Base-by-base conservation (phyloP, 2,888 invertebrate species). In the Sthenelais limicola region DNA sequence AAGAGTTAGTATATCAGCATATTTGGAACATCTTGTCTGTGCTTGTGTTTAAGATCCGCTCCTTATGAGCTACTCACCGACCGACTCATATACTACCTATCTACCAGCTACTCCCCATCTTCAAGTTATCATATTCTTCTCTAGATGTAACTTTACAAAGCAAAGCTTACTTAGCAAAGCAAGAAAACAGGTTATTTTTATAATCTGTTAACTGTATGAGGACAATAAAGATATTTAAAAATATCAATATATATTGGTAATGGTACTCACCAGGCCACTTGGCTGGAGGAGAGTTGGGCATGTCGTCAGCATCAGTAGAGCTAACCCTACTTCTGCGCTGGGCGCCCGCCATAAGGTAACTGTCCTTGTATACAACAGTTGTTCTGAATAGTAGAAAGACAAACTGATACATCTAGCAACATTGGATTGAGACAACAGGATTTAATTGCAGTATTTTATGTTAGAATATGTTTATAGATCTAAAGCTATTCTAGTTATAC, bases 311-410 rank as follows among this genome's bases (percentile, higher is more conserved):
- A 18, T 82, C 79, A 26, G 78, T 81, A 73, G 82, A 82, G 91
- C 15, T 92, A 90, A 93, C 92, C 33, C 92, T 90, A 71, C 92
- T 90, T 47, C 92, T 90, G 73, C 92, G 90, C 49, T 92, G 88
- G 18, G 87, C 85, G 5, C 88, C 90, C 5, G 91, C 92, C 74
- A 94, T 91, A 77, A 94, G 89, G 87, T 94, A 93, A 78, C 92
- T 90, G 85, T 92, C 88, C 85, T 89, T 85, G 82, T 88, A 84
- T 26, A 82, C 82, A 68, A 86, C 83, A 76, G 81, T 83, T 12
- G 79, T 78, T 52, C 85, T 85, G 79, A 54, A 56, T 30, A 12
- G 52, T n/a, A 52, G 21, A 52, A 52, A 9, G 21, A 15, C 9
- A 18, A 52, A 52, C 9, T 24, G 21, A 52, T 21, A 9, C 51